Conservation (phyloP, 2,113 vertebrate species). For the Zosterops lateralis region DNA sequence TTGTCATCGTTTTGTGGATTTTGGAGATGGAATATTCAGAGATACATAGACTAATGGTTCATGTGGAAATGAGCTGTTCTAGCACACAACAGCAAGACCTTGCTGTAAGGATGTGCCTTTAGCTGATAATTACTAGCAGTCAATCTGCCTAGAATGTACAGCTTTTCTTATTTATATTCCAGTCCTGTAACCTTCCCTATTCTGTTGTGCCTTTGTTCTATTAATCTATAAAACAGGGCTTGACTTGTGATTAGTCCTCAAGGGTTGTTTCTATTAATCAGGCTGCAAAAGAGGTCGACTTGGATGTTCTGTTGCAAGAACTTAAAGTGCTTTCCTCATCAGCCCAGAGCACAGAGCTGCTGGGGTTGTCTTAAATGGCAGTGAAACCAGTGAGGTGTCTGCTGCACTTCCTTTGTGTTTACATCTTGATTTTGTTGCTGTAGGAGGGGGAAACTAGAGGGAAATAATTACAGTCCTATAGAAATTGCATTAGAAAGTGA, state of each 20-base stretch:
- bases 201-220: slow-evolving; percentile 74
- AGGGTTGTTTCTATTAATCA: slow-evolving; percentile 80
- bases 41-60: not conserved
- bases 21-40: not conserved
- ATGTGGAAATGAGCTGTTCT: not conserved
- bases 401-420: not conserved
- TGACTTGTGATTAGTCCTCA: slow-evolving; percentile 76
- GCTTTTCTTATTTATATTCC: slow-evolving; percentile 77
- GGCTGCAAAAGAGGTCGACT: slow-evolving; percentile 71
- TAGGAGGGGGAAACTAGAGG: not conserved
- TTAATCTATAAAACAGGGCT: slow-evolving; percentile 78
- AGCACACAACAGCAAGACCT: not conserved
- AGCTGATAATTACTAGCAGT: slow-evolving; percentile 12
- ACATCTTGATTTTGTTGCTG: not conserved
- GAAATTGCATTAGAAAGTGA: not conserved
- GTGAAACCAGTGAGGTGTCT: slow-evolving; percentile 29
- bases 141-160: slow-evolving; percentile 41
- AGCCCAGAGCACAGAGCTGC: not conserved
- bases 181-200: slow-evolving; percentile 54
- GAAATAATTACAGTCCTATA: not conserved
- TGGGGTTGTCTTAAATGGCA: slow-evolving; percentile 13
- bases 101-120: not conserved
- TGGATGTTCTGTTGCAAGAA: slow-evolving; percentile 60
- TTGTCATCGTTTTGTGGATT: not conserved
- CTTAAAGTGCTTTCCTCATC: slow-evolving; percentile 60